Percentiles rank a stretch among this genome's conserved stretches.
These are phyloP conservation scores for Grammomys dolichurus DNA, from an alignment of 2,113 vertebrate species.

Conservation along the genomic window DNA sequence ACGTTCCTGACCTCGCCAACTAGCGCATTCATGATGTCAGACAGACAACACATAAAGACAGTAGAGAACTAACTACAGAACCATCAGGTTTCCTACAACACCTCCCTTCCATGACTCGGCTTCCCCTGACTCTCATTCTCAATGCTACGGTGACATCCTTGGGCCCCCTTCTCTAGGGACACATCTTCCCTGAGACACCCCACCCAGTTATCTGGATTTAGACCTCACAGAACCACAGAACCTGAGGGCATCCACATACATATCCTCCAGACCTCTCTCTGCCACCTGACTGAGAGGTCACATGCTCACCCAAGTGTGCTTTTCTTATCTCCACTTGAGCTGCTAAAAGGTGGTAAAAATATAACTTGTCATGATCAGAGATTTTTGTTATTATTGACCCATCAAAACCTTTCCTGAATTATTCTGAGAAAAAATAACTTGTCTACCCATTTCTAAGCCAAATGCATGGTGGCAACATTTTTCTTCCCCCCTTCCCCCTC, in stretches of 20 bases:
- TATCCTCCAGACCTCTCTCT: neutral
- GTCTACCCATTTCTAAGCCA: neutral
- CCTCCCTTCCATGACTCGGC: fast-evolving
- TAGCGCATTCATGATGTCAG: neutral
- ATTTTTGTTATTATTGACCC: neutral
- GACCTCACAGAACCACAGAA: neutral
- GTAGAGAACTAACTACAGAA: neutral
- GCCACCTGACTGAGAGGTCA: neutral
- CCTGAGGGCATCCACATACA: neutral
- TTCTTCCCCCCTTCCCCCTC: too few species aligned
- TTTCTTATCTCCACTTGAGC: neutral
- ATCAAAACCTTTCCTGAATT: neutral
- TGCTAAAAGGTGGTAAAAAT: neutral
- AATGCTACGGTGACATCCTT: neutral
- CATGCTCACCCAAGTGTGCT: neutral
- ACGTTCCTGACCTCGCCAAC: conserved; percentile 7
- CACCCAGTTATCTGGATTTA: neutral
- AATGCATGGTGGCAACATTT: neutral
- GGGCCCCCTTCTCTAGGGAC: neutral
- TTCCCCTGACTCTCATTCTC: neutral
- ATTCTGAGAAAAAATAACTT: neutral
- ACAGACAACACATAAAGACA: neutral
- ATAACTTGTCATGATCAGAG: neutral
- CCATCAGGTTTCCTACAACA: neutral
- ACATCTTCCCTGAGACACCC: neutral